These are phyloP conservation scores for Drosophila robusta DNA, from an alignment of 2,888 invertebrate genomes.

Conservation along the genomic window DNA sequence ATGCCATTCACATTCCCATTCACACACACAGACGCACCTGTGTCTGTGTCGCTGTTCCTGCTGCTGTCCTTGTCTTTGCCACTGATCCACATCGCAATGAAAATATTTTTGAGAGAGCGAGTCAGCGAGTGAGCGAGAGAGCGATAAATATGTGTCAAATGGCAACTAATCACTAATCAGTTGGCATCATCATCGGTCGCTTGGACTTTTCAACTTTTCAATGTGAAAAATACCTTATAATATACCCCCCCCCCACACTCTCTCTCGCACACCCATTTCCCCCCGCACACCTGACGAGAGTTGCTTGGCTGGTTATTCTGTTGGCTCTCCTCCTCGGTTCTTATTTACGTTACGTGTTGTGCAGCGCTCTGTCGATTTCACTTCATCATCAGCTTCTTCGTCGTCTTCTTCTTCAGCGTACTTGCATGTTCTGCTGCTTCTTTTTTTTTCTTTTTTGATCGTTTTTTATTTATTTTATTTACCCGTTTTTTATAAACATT, in stretches of 20 bases:
- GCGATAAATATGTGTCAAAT: conserved; percentile 61
- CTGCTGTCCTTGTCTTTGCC: conserved; percentile 35
- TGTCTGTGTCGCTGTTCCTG: conserved; percentile 35
- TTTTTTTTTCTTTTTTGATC: conserved; percentile 13
- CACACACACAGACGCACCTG: conserved; percentile 37
- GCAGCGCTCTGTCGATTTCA: conserved; percentile 68
- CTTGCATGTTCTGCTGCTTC: conserved; percentile 34
- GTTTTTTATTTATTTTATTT: conserved; percentile 43
- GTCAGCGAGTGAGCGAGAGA: neutral
- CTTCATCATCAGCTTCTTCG: conserved; percentile 39
- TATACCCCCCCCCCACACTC: neutral
- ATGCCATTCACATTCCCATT: conserved; percentile 65
- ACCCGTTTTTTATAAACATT: conserved; percentile 11
- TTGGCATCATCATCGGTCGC: conserved; percentile 53
- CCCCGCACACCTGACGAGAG: conserved; percentile 36
- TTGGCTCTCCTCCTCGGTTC: conserved; percentile 30
- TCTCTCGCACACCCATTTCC: neutral
- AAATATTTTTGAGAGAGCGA: neutral
- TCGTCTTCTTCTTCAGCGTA: conserved; percentile 25
- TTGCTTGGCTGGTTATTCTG: conserved; percentile 40
- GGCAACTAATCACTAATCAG: conserved; percentile 76
- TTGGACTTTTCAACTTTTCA: conserved; percentile 47
- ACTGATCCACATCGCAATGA: conserved; percentile 26
- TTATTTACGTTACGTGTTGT: conserved; percentile 72
- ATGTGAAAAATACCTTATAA: conserved; percentile 57